Base-by-base conservation (phyloP, 1,140 invertebrate species). In the Cherax quadricarinatus region DNA sequence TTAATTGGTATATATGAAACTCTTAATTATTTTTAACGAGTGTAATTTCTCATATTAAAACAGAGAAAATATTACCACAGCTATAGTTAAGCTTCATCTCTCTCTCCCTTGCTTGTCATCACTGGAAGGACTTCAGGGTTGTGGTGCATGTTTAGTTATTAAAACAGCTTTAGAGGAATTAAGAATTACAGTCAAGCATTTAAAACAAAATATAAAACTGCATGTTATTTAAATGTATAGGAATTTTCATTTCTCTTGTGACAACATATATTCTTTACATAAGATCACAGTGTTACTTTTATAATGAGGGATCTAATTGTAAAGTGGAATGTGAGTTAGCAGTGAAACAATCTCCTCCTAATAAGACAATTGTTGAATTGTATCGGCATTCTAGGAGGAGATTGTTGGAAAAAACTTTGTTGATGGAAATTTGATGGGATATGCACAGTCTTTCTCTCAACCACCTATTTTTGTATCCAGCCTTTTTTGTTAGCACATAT, bases 401-500 rank as follows among this genome's bases (percentile, higher is more conserved):
- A 51, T 49, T 81, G 79, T 81, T 81, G 79, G 79, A 21, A n/a
- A 80, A 41, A 51, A 12, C 51, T 81, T 18, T 24, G 6, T 18
- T 81, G 24, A 51, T 51, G 16, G 79, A 12, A 81, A 51, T 81
- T 81, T 81, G 16, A 81, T 81, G 79, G 21, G 21, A 51, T 81
- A 81, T 81, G 79, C 79, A 81, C 48, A 81, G 48, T 81, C 78
- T 80, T 80, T 80, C 79, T 81, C 79, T 81, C 18, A 48, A 81
- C 79, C 79, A 81, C 79, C 79, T 81, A 81, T 81, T 81, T 81
- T 81, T 81, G 79, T 81, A 81, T 51, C 79, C 41, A 81, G 16
- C 21, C 79, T n/a, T 51, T 41, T 81, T 81, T 81, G 79, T 81
- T 81, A 81, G 79, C 79, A 81, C 79, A 81, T 49, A 81, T 48